Evolutionary conservation across 1,140 invertebrate species (phyloP), one percentile per base, ranked within the genome.

Genomic region (Dysdera silvatica): DNA sequence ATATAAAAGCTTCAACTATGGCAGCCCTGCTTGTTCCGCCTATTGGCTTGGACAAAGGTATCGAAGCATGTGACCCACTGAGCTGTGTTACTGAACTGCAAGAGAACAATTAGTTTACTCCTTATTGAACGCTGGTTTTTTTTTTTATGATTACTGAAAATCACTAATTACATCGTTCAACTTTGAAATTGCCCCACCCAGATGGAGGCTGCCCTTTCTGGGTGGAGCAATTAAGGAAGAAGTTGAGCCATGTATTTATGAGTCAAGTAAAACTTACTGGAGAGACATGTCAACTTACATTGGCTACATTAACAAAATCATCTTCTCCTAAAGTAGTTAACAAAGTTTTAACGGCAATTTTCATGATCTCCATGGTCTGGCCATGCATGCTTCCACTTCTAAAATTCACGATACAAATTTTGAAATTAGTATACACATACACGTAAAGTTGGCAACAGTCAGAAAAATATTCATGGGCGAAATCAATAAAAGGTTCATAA

Each of bases 351-450:
- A 84, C 79, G 18, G 83, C 82, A 60, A 80, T 80, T 62, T 80
- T 80, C 33, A 83, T 82, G 31, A 85, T 85, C 64, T 82, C 77
- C 68, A 81, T 78, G 23, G 82, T 76, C 54, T 81, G 78, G 0
- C 83, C 83, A 67, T 80, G 80, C 78, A 85, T 84, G 62, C 82
- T 84, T 41, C 83, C 83, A 70, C 82, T 83, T 53, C 80, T 82
- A 69, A 33, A 67, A 61, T 41, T 51, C 18, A 54, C 55, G 37
- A 57, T 10, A 16, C n/a, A 47, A 33, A 28, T 40, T 33, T 20
- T 16, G 0, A 4, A 52, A 52, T 52, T 32, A 32, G 16, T 18
- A 8, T n/a, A 45, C 1, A 2, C 18, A 14, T 8, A 26, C 49
- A 14, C 40, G 48, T 35, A 49, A 37, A 40, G 14, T 40, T 40